These are phyloP conservation scores for Therioaphis trifolii DNA, from an alignment of 2,888 invertebrate genomes.

Conservation along the genomic window DNA sequence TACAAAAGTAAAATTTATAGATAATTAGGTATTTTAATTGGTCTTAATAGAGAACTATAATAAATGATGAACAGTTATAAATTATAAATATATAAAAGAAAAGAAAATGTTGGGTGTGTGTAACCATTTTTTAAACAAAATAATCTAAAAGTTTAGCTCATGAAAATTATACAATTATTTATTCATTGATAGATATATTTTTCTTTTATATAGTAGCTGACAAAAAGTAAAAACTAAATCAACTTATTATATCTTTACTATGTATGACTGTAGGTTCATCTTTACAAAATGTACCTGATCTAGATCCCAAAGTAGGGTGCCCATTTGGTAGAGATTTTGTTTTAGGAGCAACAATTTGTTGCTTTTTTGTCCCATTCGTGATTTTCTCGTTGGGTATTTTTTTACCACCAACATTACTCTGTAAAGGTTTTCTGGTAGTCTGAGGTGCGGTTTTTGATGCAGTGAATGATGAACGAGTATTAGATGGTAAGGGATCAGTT, in stretches of 20 bases:
- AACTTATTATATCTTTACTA: slow-evolving; percentile 67
- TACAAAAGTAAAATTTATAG: background rate
- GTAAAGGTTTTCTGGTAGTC: slow-evolving; percentile 49
- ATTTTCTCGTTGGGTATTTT: slow-evolving; percentile 14
- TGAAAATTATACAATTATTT: background rate
- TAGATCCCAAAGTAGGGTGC: slow-evolving; percentile 70
- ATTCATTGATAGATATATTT: background rate
- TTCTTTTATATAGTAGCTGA: background rate
- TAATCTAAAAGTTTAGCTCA: background rate
- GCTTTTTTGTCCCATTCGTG: slow-evolving; percentile 26
- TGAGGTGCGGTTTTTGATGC: slow-evolving; percentile 31
- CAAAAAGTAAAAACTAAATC: background rate
- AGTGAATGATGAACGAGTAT: slow-evolving; percentile 6
- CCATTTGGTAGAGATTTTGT: slow-evolving; percentile 63
- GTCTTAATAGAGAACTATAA: slow-evolving; percentile 1
- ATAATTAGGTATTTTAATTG: background rate
- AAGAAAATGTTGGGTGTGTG: background rate
- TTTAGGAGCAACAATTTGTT: slow-evolving; percentile 34
- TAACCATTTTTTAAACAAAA: background rate
- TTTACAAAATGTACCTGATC: slow-evolving; percentile 81
- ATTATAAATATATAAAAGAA: slow-evolving; percentile 13
- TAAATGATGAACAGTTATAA: background rate
- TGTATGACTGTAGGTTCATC: slow-evolving; percentile 78
- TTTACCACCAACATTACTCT: slow-evolving; percentile 20
- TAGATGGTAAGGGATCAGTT: slow-evolving; percentile 43